Conservation (phyloP, 2,113 vertebrate species). For the Herpailurus yagouaroundi region DNA sequence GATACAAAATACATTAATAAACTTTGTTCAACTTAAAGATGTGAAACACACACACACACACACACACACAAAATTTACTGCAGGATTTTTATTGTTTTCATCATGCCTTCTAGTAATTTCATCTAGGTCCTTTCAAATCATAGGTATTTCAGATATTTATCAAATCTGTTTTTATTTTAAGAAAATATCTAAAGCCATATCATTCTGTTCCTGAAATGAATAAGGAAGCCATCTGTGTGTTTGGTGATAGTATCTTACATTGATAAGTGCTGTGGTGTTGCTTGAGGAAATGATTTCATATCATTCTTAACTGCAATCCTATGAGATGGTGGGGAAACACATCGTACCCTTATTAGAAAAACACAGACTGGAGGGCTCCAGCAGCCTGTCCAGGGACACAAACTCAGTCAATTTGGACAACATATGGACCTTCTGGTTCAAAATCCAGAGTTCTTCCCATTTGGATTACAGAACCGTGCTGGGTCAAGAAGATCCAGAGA, state of each 20-base stretch:
- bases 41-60: background rate
- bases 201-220: background rate
- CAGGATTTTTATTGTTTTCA: background rate
- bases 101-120: background rate
- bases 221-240: background rate
- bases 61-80: background rate
- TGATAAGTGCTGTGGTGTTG: background rate
- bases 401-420: background rate
- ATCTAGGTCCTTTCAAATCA: background rate
- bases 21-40: background rate
- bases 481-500: background rate
- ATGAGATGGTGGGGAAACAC: background rate
- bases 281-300: background rate
- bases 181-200: background rate
- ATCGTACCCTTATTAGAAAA: background rate
- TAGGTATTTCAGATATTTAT: conserved; percentile 7
- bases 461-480: background rate
- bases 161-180: conserved; percentile 9
- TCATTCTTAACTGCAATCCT: background rate
- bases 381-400: background rate
- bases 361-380: background rate
- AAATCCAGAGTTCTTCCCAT: background rate
- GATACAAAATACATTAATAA: conserved; percentile 38
- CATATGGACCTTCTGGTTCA: background rate
- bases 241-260: background rate